Evolutionary conservation across 2,113 vertebrate genomes (phyloP).

Genomic region (Conger conger): DNA sequence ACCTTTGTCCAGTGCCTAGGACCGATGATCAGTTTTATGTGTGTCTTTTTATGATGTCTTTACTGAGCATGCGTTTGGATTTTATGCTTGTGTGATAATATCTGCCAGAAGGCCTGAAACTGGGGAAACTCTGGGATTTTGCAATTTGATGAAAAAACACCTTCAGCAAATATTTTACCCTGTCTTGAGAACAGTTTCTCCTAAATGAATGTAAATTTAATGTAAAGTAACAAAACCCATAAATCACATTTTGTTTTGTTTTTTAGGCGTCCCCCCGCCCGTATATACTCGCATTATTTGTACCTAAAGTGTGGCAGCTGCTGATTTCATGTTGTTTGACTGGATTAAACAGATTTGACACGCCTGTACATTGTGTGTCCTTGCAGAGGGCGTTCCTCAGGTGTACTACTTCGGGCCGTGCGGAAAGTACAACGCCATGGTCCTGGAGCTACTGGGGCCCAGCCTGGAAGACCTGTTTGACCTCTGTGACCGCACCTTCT

Average conservation of each 20-base stretch:
- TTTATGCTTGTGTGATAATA: too few relatives aligned
- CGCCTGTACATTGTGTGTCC: conserved; percentile 17
- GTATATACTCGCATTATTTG: not conserved
- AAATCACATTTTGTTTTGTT: not conserved
- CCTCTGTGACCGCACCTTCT: conserved; percentile 94
- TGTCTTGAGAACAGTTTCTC: too few relatives aligned
- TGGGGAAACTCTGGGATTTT: too few relatives aligned
- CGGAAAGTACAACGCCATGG: conserved; percentile 98
- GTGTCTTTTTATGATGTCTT: too few relatives aligned
- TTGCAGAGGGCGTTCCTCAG: conserved; percentile 95
- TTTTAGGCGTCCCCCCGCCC: not conserved
- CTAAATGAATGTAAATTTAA: not conserved
- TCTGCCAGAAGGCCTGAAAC: too few relatives aligned
- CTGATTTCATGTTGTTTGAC: too few relatives aligned
- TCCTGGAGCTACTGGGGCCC: conserved; percentile 93
- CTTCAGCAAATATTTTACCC: too few relatives aligned
- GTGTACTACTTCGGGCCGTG: conserved; percentile 98
- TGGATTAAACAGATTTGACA: not conserved
- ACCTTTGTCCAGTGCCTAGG: too few relatives aligned
- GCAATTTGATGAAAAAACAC: too few relatives aligned
- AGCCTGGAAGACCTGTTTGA: conserved; percentile 98
- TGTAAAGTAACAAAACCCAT: not conserved
- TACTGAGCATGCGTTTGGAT: too few relatives aligned
- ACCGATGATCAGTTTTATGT: too few relatives aligned
- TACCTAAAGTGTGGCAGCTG: not conserved